phyloP scores from a whole-genome alignment of 2,888 invertebrate genomes.

The Andrena haemorrhoa region DNA sequence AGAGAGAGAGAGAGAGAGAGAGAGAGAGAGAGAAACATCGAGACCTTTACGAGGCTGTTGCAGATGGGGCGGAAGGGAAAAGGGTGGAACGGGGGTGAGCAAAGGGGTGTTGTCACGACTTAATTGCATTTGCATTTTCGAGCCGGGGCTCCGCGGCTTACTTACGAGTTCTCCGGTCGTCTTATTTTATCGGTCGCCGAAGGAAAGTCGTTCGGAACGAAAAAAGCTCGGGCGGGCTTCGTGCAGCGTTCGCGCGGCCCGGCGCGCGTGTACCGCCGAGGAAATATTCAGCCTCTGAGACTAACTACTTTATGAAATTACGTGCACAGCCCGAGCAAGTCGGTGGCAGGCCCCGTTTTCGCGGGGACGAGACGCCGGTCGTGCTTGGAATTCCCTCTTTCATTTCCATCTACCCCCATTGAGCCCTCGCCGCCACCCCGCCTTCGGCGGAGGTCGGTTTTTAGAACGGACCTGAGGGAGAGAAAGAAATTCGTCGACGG shows the following conservation, averaged over 20 bases:
- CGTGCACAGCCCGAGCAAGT: slow-evolving; percentile 41
- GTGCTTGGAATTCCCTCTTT: slow-evolving; percentile 59
- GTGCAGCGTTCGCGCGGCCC: not conserved
- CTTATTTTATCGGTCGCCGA: slow-evolving; percentile 50
- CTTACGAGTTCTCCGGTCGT: slow-evolving; percentile 50
- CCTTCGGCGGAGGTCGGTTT: slow-evolving; percentile 1
- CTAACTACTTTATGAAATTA: slow-evolving; percentile 70
- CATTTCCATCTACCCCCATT: slow-evolving; percentile 19
- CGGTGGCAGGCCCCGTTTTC: slow-evolving; percentile 39
- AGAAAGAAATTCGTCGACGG: slow-evolving; percentile 41
- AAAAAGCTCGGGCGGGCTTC: not conserved
- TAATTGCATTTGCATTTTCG: slow-evolving; percentile 76
- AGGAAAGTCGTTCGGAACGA: slow-evolving; percentile 17
- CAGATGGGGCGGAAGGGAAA: not conserved
- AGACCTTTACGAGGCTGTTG: slow-evolving; percentile 9
- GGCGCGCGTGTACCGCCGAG: slow-evolving; percentile 10
- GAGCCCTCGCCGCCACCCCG: not conserved
- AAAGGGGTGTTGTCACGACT: slow-evolving; percentile 31
- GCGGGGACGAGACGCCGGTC: slow-evolving; percentile 26
- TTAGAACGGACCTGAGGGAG: slow-evolving; percentile 19
- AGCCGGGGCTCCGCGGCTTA: slow-evolving; percentile 32
- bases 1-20: slow-evolving; percentile 6
- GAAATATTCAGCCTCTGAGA: slow-evolving; percentile 50
- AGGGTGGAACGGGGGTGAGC: not conserved
- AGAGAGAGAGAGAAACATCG: not conserved